Evolutionary conservation across 2,888 invertebrate genomes (phyloP).

Genomic region (Dromius quadrimaculatus): DNA sequence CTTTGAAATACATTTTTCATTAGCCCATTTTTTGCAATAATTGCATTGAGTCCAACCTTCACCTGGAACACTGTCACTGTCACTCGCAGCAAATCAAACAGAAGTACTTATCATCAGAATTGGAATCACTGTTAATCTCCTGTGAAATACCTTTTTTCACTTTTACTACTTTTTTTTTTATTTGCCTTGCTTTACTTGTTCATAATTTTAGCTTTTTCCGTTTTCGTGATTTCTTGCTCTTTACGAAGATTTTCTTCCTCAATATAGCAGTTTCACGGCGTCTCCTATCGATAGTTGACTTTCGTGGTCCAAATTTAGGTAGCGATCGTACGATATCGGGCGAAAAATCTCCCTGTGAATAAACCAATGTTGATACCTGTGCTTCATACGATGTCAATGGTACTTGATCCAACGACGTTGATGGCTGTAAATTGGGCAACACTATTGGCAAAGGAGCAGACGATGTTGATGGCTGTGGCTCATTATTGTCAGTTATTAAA

Average conservation of each 20-base stretch:
- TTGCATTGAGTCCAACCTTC: slow-evolving; percentile 56
- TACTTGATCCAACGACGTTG: not conserved
- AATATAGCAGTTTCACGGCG: slow-evolving; percentile 46
- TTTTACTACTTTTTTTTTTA: slow-evolving; percentile 50
- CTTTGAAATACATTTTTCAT: slow-evolving; percentile 23
- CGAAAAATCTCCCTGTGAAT: slow-evolving; percentile 1
- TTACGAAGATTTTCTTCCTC: slow-evolving; percentile 42
- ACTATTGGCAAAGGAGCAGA: too few species aligned
- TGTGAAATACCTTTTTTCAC: slow-evolving; percentile 55
- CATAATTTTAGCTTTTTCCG: slow-evolving; percentile 52
- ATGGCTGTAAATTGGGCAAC: too few species aligned
- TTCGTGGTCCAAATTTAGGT: slow-evolving; percentile 56
- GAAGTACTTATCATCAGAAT: slow-evolving; percentile 55
- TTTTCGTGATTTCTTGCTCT: slow-evolving; percentile 35
- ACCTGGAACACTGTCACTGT: slow-evolving; percentile 57
- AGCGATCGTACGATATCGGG: slow-evolving; percentile 55
- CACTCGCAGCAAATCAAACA: slow-evolving; percentile 58
- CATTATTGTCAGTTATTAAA: not conserved
- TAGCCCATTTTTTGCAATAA: slow-evolving; percentile 50
- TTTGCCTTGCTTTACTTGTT: slow-evolving; percentile 46
- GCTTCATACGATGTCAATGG: too few species aligned
- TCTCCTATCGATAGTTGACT: slow-evolving; percentile 22
- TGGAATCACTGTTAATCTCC: slow-evolving; percentile 55
- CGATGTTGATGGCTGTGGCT: too few species aligned
- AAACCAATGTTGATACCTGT: too few species aligned